Conservation (phyloP, 2,888 invertebrate species). For the Galerucella pusilla region DNA sequence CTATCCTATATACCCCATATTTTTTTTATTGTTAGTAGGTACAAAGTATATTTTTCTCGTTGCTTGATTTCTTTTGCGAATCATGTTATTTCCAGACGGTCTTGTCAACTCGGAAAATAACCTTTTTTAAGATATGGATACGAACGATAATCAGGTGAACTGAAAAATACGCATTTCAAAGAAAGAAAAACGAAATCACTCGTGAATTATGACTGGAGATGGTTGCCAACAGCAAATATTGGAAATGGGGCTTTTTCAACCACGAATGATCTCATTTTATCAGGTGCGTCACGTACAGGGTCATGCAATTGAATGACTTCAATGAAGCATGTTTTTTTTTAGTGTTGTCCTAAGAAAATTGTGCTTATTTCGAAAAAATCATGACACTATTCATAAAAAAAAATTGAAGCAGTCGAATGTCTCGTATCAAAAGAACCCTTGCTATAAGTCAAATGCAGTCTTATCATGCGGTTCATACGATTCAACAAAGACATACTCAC, state of each 20-base stretch:
- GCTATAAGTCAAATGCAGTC: too few relatives aligned
- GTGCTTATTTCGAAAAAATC: too few relatives aligned
- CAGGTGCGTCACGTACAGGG: not conserved
- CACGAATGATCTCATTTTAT: conserved; percentile 22
- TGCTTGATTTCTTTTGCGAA: not conserved
- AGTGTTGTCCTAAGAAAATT: too few relatives aligned
- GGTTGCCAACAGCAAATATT: conserved; percentile 25
- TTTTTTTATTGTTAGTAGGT: not conserved
- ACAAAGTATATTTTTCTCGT: not conserved
- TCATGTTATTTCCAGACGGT: not conserved
- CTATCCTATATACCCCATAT: too few relatives aligned
- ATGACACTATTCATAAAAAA: too few relatives aligned
- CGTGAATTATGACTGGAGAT: conserved; percentile 23
- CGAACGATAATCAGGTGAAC: not conserved
- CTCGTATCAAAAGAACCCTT: too few relatives aligned
- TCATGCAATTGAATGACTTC: too few relatives aligned
- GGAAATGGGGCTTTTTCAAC: conserved; percentile 13
- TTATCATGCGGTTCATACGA: too few relatives aligned
- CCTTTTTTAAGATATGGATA: not conserved
- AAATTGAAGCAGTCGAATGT: too few relatives aligned
- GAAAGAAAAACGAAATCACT: not conserved
- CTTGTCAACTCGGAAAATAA: not conserved
- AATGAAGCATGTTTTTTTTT: too few relatives aligned
- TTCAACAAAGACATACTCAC: too few relatives aligned
- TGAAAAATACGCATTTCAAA: not conserved